These are phyloP conservation scores for Suricata suricatta DNA, from an alignment of 2,113 vertebrate species.

Conservation along the genomic window DNA sequence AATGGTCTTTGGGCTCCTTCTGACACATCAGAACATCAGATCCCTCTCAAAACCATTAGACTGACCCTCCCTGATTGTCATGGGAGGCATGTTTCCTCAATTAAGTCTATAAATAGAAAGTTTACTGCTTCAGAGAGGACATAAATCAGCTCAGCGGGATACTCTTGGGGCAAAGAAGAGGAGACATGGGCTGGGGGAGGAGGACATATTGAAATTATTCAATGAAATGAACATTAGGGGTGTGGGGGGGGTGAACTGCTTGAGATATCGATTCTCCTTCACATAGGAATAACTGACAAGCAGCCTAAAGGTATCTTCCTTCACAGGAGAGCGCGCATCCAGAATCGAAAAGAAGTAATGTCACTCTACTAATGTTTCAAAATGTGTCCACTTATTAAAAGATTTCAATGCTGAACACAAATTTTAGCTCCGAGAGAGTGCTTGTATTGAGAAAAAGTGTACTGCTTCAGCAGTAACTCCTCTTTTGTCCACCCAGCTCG, in stretches of 20 bases:
- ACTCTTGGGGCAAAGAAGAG: background rate
- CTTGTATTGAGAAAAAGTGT: background rate
- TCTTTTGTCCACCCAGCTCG: background rate
- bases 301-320: background rate
- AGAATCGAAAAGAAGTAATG: background rate
- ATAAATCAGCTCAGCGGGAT: constrained; percentile 22
- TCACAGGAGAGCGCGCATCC: background rate
- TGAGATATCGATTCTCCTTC: background rate
- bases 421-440: background rate
- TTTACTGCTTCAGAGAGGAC: constrained; percentile 30
- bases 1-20: background rate
- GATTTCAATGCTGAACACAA: constrained; percentile 34
- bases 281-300: background rate
- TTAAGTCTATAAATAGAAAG: constrained; percentile 43
- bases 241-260: background rate
- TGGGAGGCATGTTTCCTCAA: background rate
- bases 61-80: background rate
- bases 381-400: constrained; percentile 18
- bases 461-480: background rate
- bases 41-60: background rate
- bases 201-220: background rate
- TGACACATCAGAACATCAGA: background rate
- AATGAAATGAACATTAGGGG: background rate
- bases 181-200: background rate
- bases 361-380: background rate